Base-by-base conservation (phyloP, 2,888 invertebrate genomes). In the Synanthedon tipuliformis region DNA sequence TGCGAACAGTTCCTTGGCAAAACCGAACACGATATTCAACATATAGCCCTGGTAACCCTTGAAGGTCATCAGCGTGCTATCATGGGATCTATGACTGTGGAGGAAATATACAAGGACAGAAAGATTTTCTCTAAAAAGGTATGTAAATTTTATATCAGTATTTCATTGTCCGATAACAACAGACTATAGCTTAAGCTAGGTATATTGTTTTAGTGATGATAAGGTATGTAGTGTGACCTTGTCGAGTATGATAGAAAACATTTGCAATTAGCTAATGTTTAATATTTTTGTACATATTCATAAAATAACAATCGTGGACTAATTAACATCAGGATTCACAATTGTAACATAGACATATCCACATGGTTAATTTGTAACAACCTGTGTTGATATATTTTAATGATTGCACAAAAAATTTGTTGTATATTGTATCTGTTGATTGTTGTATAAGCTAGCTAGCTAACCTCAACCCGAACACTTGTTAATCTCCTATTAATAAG, bases 21-120 rank as follows among this genome's bases (percentile, higher is more conserved):
- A 82, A 88, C 89, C 2, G 96, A 97, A 70, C 80, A 90, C 10
- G 96, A 97, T 81, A 96, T 97, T 63, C 95, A 95, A 70, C 93
- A 95, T 75, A 95, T 97, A 78, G 96, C 96, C 23, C 88, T 96
- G 57, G 96, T 96, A 41, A 97, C 97, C 48, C 83, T 97, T 23
- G 97, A 97, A 83, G 96, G 97, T 52, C 97, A 97, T 75, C 97
- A 97, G 80, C 89, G 97, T 59, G 97, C 97, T 61, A 97, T 97
- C 59, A 97, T 97, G 97, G 97, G 97, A 40, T 95, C 95, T 59
- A 97, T 97, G 97, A 97, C 96, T 1, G 96, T 97, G 3, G 97
- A 97, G 85, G 97, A 97, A 83, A 97, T 97, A 71, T 97, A 97
- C 79, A 97, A 97, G 75, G 97, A 97, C 75, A 91, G 97, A 54